Base-by-base conservation (phyloP, 2,888 invertebrate genomes). In the Tetragonula carbonaria region DNA sequence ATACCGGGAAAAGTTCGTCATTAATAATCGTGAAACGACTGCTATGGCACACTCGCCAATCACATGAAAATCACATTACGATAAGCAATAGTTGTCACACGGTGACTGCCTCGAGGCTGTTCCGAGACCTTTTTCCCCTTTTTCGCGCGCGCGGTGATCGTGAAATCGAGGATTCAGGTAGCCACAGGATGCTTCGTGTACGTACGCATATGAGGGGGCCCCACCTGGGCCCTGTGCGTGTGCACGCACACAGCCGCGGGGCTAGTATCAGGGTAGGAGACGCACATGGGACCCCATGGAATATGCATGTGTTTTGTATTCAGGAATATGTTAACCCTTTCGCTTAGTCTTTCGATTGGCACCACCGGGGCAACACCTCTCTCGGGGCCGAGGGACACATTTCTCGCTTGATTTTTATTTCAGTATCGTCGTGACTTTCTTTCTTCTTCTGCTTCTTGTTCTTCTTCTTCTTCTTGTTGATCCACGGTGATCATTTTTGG, bases 291-390 rank as follows among this genome's bases (percentile, higher is more conserved):
- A 90, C 91, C 91, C 91, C 87, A 90, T 91, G 86, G 89, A 90
- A 91, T 92, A 92, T 93, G 93, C 93, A 93, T 93, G 92, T 88
- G 92, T 93, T 94, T 93, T 92, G 90, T 92, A 93, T 93, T 93
- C 92, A 88, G 88, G 93, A 94, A 94, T 94, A 94, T 93, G 92
- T 94, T 94, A 94, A 94, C 93, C 94, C 94, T 93, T 93, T 93
- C 84, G 92, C 90, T 94, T 94, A 94, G 94, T 94, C 94, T 92
- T 91, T 89, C 91, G 92, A 94, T 93, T 92, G 93, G 92, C 93
- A 93, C 91, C 91, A 92, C 87, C 86, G 92, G 89, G 90, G 92
- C 92, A 94, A 94, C 94, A 94, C 91, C 94, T 94, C 91, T 28
- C 78, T 28, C 28, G 28, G 28, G 77, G 50, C 59, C 78, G 65